These are phyloP conservation scores for Antheraea mylitta DNA, from an alignment of 1,140 invertebrate genomes.

Conservation along the genomic window DNA sequence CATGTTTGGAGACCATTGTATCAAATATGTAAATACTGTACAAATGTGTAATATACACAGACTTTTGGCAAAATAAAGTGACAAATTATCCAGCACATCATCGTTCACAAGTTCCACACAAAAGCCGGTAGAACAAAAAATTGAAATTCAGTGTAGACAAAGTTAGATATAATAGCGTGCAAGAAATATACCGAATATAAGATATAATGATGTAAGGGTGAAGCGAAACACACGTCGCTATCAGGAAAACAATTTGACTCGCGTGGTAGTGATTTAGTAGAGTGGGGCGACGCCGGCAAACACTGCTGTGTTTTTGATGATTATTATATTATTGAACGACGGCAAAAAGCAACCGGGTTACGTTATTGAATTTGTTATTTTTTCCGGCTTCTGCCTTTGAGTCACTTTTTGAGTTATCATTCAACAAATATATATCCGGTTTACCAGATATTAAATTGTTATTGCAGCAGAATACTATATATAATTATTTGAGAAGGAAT, in stretches of 20 bases:
- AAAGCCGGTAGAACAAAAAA: no score
- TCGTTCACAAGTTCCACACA: no score
- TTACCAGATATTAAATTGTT: no score
- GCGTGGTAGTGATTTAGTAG: background rate
- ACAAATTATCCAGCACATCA: no score
- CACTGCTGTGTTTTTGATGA: background rate
- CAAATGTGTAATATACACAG: no score
- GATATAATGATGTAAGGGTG: background rate
- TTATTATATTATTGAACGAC: background rate
- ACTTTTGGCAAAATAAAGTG: no score
- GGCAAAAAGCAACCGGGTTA: background rate
- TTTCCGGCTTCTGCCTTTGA: background rate
- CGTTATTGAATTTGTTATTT: background rate
- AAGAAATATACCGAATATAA: background rate
- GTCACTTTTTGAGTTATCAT: background rate
- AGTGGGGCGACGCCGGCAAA: background rate
- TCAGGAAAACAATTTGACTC: background rate
- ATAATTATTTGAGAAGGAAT: no score
- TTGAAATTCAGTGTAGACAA: no score
- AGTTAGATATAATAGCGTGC: background rate
- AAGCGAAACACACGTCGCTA: background rate
- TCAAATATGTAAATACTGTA: no score
- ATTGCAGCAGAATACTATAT: no score
- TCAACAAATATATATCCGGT: no score
- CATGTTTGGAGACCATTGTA: no score